Conservation (phyloP, 2,113 vertebrate genomes). For the Ifrita kowaldi region DNA sequence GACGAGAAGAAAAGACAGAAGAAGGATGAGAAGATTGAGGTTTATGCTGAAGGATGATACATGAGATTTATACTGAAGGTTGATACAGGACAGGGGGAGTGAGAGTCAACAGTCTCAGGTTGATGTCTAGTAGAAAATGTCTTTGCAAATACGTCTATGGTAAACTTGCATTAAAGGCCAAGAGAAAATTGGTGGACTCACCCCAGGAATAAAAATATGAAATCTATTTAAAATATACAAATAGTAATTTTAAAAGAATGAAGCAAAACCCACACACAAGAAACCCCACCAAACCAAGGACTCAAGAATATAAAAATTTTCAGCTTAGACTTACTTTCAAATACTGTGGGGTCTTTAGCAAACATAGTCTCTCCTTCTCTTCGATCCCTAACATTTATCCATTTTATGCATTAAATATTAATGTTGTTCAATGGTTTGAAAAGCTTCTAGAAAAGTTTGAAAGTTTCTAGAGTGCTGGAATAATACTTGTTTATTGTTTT, state of each 20-base stretch:
- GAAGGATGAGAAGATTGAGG: neutral
- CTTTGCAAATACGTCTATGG: neutral
- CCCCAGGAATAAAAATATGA: neutral
- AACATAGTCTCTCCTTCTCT: neutral
- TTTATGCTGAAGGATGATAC: neutral
- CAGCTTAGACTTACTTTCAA: neutral
- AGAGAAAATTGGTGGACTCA: neutral
- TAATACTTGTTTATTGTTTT: neutral
- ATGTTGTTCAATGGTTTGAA: neutral
- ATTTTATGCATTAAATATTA: neutral
- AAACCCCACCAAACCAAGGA: neutral
- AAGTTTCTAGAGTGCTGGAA: neutral
- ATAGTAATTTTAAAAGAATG: neutral
- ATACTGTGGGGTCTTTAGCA: neutral
- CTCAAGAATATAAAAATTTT: neutral
- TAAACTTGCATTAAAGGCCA: neutral
- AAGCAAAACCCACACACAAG: neutral
- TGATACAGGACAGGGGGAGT: neutral
- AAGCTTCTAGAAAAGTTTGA: neutral
- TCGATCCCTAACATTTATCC: neutral
- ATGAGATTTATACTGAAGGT: neutral
- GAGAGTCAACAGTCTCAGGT: neutral
- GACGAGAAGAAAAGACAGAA: neutral
- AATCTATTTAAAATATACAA: neutral
- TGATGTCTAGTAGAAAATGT: neutral